Base-by-base conservation (phyloP, 92 coral and sea anemone species). In the Bergia sp. region DNA sequence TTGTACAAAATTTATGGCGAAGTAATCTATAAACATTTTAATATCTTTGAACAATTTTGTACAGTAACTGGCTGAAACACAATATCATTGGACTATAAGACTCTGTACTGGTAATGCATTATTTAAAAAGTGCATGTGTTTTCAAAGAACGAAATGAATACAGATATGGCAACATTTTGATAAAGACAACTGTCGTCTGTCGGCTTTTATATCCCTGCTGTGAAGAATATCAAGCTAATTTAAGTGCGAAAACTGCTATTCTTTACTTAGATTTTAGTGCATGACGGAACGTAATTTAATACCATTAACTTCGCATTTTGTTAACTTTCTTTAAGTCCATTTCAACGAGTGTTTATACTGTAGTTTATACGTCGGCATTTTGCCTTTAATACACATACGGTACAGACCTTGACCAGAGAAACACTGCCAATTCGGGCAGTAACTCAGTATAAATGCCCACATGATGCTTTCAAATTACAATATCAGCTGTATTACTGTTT, bases 201-300 rank as follows among this genome's bases (percentile, higher is more conserved):
- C 8, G 23, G 69, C 85, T 43, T 12, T 80, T 37, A 53, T 53
- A 57, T 55, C 20, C 85, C 85, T 15, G 85, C 85, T 80, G 85
- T 80, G 85, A 57, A 57, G 1, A 15, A 0, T 40, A 55, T 36
- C 38, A 18, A 8, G 10, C 49, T 80, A 80, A 80, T 38, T 37
- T 36, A 80, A 57, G 10, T 2, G 72, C 23, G 15, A 5, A 57
- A 80, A 18, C 21, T 57, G 23, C 38, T 15, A 7, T 80, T 55
- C 36, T 29, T 29, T 80, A 55, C 0, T 38, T 9, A 57, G 72
- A 1, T 53, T 80, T 80, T 57, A 38, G 20, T 15, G 29, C n/a
- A 37, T 43, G 16, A 57, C 55, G 7, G 37, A 57, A 37, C 61
- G 13, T 11, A 12, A n/a, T 29, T 37, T 37, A 18, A 79, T 50